Evolutionary conservation across 2,888 invertebrate genomes (phyloP), one percentile per base, ranked within the genome.

Genomic region (Tuberolachnus salignus): DNA sequence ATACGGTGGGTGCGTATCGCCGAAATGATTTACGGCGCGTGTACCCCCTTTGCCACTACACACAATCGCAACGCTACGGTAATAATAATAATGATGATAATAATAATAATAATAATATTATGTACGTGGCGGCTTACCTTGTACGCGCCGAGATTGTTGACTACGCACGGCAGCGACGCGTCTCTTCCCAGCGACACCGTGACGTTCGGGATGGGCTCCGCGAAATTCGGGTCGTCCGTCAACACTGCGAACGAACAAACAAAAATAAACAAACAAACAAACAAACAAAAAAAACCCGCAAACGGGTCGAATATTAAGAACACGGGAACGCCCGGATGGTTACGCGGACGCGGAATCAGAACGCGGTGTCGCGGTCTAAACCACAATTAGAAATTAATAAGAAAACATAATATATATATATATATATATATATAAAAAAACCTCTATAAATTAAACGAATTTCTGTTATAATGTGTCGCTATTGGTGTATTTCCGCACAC

Each of bases 131-230:
- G 11, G 69, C 86, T 87, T 87, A 94, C 95, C 92, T 94, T 94
- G 85, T 94, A 94, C 81, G 91, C 90, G 83, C 94, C 94, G 84
- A 95, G 91, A 85, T 94, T 94, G 85, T 95, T 93, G 81, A 95
- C 94, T 82, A 94, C 94, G 85, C 95, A 95, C 19, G 94, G 94
- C 83, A 95, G 88, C 85, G 92, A 94, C 83, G 94, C 95, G 86
- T 95, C 95, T 83, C 95, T 88, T 82, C 95, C 95, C 75, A 95
- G 90, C 69, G 95, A 94, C 83, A 95, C 94, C 21, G 95, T 95
- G 84, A 95, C 94, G 87, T 95, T 95, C 69, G 94, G 94, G 84
- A 95, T 95, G 73, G 94, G 94, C 86, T 94, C 95, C 49, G 94
- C 90, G 85, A 95, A 95, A 84, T 92, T 91, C 23, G 95, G 95